phyloP scores from a whole-genome alignment of 2,113 vertebrate genomes.

The Martes martes region DNA sequence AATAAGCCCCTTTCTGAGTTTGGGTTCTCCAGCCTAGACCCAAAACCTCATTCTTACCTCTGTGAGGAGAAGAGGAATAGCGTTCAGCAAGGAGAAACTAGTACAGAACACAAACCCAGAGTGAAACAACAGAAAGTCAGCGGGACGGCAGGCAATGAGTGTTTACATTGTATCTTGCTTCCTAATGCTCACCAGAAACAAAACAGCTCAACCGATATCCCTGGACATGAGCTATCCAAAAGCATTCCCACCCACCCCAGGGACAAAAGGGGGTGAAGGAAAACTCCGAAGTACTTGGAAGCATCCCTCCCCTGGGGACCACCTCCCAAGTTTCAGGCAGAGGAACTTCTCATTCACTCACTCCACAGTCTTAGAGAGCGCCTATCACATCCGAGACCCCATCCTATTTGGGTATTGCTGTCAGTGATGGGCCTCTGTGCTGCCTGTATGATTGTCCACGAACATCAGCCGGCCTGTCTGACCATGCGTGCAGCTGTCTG shows the following conservation, averaged over 20 bases:
- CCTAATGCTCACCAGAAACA: background rate
- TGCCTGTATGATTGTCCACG: rapidly evolving
- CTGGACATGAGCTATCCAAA: background rate
- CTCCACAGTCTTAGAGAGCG: background rate
- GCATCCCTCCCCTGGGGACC: background rate
- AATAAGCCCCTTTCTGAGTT: too few species aligned
- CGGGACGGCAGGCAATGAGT: rapidly evolving
- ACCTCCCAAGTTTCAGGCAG: too few species aligned
- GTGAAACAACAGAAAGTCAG: rapidly evolving
- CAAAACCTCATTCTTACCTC: background rate
- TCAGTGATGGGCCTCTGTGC: rapidly evolving
- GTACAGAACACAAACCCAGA: background rate
- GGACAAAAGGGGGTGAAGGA: background rate
- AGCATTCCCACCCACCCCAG: background rate
- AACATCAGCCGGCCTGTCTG: rapidly evolving
- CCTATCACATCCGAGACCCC: rapidly evolving
- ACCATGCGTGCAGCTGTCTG: rapidly evolving
- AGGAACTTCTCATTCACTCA: background rate
- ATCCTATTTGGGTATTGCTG: background rate
- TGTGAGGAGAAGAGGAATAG: background rate
- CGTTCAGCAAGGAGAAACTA: background rate
- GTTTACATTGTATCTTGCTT: rapidly evolving
- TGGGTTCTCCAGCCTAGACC: background rate
- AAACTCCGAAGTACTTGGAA: background rate
- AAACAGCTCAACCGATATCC: rapidly evolving